A percentile compares a stretch with the other conserved stretches of the same genome.
phyloP scores from a whole-genome alignment of 2,797 vertebrate species.

The Chromis chromis region DNA sequence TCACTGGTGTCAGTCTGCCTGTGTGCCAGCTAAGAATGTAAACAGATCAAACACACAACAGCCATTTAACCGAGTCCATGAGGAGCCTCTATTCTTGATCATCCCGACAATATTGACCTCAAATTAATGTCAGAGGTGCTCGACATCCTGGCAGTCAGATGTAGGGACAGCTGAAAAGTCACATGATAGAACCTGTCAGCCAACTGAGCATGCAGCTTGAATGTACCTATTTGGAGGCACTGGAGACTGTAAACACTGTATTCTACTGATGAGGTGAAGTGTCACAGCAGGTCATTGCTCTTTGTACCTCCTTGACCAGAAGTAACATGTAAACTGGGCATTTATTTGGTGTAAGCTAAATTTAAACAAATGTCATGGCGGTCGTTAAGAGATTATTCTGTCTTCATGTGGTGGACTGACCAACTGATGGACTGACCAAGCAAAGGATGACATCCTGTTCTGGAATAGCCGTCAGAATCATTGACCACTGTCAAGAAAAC shows the following conservation, averaged over 20 bases:
- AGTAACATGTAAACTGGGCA: background rate
- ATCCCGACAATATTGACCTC: conserved; percentile 43
- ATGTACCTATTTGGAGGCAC: background rate
- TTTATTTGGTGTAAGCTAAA: background rate
- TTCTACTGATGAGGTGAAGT: background rate
- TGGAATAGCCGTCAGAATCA: background rate
- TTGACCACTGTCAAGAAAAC: background rate
- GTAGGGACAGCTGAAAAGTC: background rate
- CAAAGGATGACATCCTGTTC: too few relatives aligned
- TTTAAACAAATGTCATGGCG: too few relatives aligned
- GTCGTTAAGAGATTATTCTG: too few relatives aligned
- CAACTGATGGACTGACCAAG: too few relatives aligned
- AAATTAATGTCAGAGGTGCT: conserved; percentile 42
- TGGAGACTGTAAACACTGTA: background rate
- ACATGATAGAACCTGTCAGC: background rate
- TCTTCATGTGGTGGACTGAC: too few relatives aligned
- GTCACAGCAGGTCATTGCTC: background rate
- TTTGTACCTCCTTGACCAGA: background rate
- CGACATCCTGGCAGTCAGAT: conserved; percentile 15
- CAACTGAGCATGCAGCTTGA: background rate
- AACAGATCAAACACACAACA: conserved; percentile 71
- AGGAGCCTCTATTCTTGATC: conserved; percentile 43
- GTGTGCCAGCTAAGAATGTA: conserved; percentile 60
- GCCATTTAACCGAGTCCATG: conserved; percentile 34
- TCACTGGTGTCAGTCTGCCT: conserved; percentile 73